Base-by-base conservation (phyloP, 2,113 vertebrate species). In the Jaculus jaculus region DNA sequence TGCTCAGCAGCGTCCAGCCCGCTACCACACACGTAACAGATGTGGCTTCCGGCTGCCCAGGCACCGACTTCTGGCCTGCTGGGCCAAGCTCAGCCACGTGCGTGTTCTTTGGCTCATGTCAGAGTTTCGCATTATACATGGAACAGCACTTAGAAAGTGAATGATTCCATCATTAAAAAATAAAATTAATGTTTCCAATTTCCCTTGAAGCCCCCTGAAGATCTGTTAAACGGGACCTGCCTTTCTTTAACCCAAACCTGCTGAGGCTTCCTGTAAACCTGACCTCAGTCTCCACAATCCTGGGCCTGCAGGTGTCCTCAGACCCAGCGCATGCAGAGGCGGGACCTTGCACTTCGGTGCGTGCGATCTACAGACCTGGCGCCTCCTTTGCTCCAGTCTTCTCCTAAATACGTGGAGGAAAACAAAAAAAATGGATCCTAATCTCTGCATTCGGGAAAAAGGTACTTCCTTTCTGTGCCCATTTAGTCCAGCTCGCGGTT, bases 201-300 rank as follows among this genome's bases (percentile, higher is more conserved):
- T 96, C 80, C 88, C 81, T 77, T 74, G 32, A 78, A 94, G 94
- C 82, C 23, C 89, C 65, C 85, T 84, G 13, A 91, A 89, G 87
- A 90, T 90, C 75, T 91, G 47, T 60, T 85, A 42, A 68, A 83
- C 51, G 23, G 39, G 81, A 47, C 16, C 51, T 92, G 66, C 16
- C 10, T 93, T 94, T 86, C 42, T 84, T 95, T 77, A 91, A 92
- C 39, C 11, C 39, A 93, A 87, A 79, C 86, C 86, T 81, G 66
- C 17, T 81, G 20, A 65, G 71, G 68, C 63, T 96, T 94, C 91
- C 77, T 94, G 86, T 92, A 89, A 81, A 89, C 66, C 81, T 95
- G 95, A 95, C 94, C 91, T 91, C 89, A 95, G 54, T 86, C 75
- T 84, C 20, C 80, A 39, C 83, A 34, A 39, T 71, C 42, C 68